Base-by-base conservation (phyloP, 2,797 vertebrate species). In the Phoeniculus purpureus region DNA sequence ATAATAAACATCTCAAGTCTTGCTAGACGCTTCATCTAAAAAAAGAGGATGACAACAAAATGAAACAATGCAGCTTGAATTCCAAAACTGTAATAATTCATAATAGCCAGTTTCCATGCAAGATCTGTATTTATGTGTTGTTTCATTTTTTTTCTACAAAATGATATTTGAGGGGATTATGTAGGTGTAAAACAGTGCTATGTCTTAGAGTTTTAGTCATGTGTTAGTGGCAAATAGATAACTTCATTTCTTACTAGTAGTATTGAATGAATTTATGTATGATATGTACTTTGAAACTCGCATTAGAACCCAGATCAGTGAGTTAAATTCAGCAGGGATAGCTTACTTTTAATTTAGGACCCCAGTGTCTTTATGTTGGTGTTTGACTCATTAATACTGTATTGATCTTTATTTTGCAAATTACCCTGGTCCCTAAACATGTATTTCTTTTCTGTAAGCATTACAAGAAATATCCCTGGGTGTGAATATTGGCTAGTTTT, bases 181-280 rank as follows among this genome's bases (percentile, higher is more conserved):
- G 70, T 85, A 82, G 43, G 80, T 87, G 73, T 81, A 81, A 95
- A 83, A 61, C 26, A 55, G n/a, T 40, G 62, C 55, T 87, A 29
- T 87, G 54, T 87, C 50, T 70, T 92, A 56, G 65, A 18, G 7
- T 72, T 91, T 85, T 75, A 65, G 48, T 82, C n/a, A 71, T 48
- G 12, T 71, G 37, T 83, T 81, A 68, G 29, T 70, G 87, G 67
- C 34, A 47, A 85, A 79, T 80, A 74, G 71, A 88, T 59, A 70
- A 56, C 55, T 14, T 50, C 2, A 16, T 71, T 72, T 65, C 91
- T 88, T 61, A 43, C 68, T 70, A 16, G 23, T 72, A 34, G 20
- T 40, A 64, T 56, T 85, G 50, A 86, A 77, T 61, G 34, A 77
- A 20, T 89, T 92, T 71, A 32, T 51, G 17, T 82, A 9, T 54